Base-by-base conservation (phyloP, 1,140 invertebrate genomes). In the Drosophila seguyi region DNA sequence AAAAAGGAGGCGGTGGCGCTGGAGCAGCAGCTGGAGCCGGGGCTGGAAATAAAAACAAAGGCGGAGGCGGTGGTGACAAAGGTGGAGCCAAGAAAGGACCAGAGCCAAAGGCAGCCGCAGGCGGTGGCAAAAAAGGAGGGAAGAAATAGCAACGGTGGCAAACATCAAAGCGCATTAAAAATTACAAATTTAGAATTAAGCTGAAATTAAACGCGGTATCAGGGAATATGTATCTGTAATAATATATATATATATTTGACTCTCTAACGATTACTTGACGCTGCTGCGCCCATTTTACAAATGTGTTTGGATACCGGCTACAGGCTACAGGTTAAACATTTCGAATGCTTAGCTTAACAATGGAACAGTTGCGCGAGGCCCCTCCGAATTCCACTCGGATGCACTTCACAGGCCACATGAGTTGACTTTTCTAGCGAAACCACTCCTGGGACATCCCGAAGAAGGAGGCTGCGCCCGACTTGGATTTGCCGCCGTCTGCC, bases 381-480 rank as follows among this genome's bases (percentile, higher is more conserved):
- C 36, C 20, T n/a, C 27, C 31, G 48, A 34, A 65, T 87, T 77
- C 60, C 72, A 50, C 71, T 72, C 57, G 84, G 52, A 44, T 83
- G 72, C 75, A 63, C 84, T 83, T 73, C 63, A 80, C 74, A 77
- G 58, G 60, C 82, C 82, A 79, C 82, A 86, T 86, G 61, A 69
- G 60, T 68, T 66, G 65, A 22, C 63, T 71, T 62, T 55, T 56
- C 56, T 84, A 84, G 93, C 92, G 92, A 69, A 97, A 97, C 96
- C 96, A 96, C 88, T 96, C 96, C 16, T 95, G 95, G 5, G 96
- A 95, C 95, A 97, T 96, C 4, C 95, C 96, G 85, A 97, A 96
- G 92, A 97, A 95, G 0, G 96, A 95, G 1, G 96, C 95, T 6
- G 96, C 96, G 39, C 95, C 94, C 38, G 91, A 91, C 67, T 92